phyloP scores from a whole-genome alignment of 2,113 vertebrate species.

The Myiopsitta monachus region DNA sequence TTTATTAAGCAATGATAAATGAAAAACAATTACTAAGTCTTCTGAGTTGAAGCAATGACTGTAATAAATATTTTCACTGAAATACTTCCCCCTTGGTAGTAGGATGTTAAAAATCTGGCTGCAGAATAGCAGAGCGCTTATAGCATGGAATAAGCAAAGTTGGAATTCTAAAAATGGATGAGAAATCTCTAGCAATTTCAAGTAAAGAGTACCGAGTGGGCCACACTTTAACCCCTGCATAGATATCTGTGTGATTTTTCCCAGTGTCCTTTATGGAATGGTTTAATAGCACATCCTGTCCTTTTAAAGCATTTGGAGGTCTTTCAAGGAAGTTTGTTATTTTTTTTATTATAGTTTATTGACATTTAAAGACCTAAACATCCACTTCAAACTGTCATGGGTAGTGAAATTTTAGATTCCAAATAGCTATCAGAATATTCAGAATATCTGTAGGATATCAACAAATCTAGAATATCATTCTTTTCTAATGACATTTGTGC shows the following conservation, averaged over 20 bases:
- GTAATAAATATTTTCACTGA: neutral
- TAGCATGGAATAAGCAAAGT: neutral
- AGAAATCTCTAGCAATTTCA: neutral
- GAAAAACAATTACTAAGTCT: neutral
- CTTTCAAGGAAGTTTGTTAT: neutral
- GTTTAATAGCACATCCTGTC: neutral
- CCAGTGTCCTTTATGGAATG: neutral
- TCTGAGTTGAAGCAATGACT: neutral
- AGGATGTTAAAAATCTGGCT: neutral
- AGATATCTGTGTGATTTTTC: neutral
- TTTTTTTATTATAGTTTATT: neutral
- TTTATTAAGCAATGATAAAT: neutral
- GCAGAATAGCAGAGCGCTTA: neutral
- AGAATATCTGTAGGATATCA: neutral
- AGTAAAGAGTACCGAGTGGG: neutral
- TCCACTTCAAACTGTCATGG: neutral
- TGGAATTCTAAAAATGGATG: neutral
- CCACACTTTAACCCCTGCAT: neutral
- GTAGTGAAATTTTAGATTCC: neutral
- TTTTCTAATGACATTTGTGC: constrained; percentile 42
- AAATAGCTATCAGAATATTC: neutral
- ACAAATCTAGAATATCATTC: neutral
- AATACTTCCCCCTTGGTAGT: neutral
- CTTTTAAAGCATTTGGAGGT: neutral
- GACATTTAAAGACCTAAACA: neutral